Evolutionary conservation across 2,113 vertebrate species (phyloP), one percentile per base, ranked within the genome.

Genomic region (Hiodon alosoides): DNA sequence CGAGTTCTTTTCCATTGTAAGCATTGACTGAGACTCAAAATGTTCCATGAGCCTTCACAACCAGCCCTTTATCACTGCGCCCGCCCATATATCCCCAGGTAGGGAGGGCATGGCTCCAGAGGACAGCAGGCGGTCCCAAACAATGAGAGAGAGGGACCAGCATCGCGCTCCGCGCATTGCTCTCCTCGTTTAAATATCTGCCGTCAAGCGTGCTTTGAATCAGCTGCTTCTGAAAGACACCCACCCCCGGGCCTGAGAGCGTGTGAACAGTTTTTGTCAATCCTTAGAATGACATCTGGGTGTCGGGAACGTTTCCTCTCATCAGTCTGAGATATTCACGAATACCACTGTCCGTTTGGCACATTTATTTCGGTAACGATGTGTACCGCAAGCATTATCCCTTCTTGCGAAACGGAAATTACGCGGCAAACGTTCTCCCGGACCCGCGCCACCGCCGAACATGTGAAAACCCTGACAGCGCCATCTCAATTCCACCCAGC

Each of bases 101-200:
- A 31, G 31, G 31, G 3, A 48, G 72, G 9, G 53, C 48, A 50
- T n/a, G n/a, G 46, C 10, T 69, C 57, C 67, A 4, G 48, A 46
- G 59, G 74, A 55, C 67, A 5, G 16, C 14, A 48, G 10, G 61
- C 52, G 31, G 54, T 59, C 7, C 9, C 47, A 54, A 16, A 53
- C 55, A 68, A 62, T 69, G 53, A 59, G 14, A 11, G 3, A 68
- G 59, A 47, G 11, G 46, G n/a, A 66, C 76, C 79, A 76, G 70
- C 72, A 59, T 60, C 54, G 51, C 65, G 74, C 75, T 71, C 76
- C 71, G 85, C 80, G 31, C 31, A 31, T 31, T 31, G 31, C 31
- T 31, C 31, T 31, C 31, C 31, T 31, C 31, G 31, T 81, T 81
- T 79, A 77, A 87, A 79, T 76, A 70, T 86, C 83, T 85, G 54